Conservation (phyloP, 2,113 vertebrate genomes). For the Sylvilagus bachmani region DNA sequence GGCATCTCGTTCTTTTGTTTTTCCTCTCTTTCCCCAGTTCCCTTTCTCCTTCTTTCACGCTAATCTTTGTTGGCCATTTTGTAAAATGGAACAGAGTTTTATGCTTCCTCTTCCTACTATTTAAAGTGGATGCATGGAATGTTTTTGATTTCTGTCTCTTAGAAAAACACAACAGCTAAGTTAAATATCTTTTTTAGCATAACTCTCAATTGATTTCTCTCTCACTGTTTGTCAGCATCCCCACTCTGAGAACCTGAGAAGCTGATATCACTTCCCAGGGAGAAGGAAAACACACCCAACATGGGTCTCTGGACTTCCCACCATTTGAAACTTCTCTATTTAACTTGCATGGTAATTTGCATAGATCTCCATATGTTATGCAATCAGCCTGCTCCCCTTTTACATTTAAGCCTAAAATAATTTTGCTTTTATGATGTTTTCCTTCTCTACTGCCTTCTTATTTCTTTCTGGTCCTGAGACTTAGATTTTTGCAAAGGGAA, state of each 20-base stretch:
- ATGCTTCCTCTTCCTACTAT: constrained; percentile 56
- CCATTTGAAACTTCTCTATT: constrained; percentile 73
- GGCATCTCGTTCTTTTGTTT: background rate
- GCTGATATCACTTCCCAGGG: constrained; percentile 59
- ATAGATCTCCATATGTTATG: constrained; percentile 83
- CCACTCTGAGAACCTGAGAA: constrained; percentile 54
- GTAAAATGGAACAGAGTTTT: constrained; percentile 46
- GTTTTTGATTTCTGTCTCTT: constrained; percentile 72
- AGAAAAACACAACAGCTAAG: constrained; percentile 62
- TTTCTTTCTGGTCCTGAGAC: constrained; percentile 63
- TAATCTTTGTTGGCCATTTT: background rate
- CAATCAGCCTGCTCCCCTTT: constrained; percentile 82
- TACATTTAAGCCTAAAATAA: constrained; percentile 81
- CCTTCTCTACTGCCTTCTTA: constrained; percentile 70
- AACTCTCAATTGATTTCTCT: constrained; percentile 70
- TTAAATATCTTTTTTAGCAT: constrained; percentile 69
- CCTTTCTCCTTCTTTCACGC: constrained; percentile 33
- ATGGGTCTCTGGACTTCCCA: constrained; percentile 66
- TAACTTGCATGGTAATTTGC: constrained; percentile 80
- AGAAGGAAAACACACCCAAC: constrained; percentile 67
- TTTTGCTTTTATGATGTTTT: constrained; percentile 79
- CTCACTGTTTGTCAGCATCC: constrained; percentile 47
- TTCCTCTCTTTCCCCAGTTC: constrained; percentile 8
- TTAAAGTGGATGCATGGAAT: constrained; percentile 56
- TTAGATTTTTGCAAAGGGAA: constrained; percentile 69